A percentile compares a stretch with the other conserved stretches of the same genome.
phyloP scores from a whole-genome alignment of 2,113 vertebrate species.

The Daubentonia madagascariensis region DNA sequence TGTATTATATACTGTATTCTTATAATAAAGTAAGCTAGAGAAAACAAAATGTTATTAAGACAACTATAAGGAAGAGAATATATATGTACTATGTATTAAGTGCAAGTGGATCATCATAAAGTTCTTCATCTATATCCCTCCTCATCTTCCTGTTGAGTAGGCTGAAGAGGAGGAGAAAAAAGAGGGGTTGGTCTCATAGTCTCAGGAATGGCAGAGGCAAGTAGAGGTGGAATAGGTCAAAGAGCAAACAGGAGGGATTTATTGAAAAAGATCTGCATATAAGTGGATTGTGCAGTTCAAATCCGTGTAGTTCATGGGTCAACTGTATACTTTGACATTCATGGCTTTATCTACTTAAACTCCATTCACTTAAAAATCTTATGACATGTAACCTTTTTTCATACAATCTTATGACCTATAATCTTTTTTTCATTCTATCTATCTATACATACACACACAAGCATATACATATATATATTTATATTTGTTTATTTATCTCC shows the following conservation, averaged over 20 bases:
- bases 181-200: background rate
- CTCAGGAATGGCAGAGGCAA: background rate
- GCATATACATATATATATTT: background rate
- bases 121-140: background rate
- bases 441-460: too few species aligned
- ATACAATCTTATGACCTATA: background rate
- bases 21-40: background rate
- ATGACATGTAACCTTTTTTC: background rate
- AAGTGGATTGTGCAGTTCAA: background rate
- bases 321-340: background rate
- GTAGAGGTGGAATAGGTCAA: background rate
- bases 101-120: background rate
- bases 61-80: background rate
- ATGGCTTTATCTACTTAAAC: slow-evolving; percentile 7
- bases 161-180: background rate
- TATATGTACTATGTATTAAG: background rate
- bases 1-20: background rate
- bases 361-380: slow-evolving; percentile 1
- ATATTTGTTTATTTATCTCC: background rate
- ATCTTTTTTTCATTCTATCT: too few species aligned
- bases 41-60: background rate
- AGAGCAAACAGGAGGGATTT: background rate
- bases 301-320: background rate
- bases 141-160: background rate
- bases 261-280: background rate